phyloP scores from a whole-genome alignment of 1,140 invertebrate species.

The Caenorhabditis inopinata region DNA sequence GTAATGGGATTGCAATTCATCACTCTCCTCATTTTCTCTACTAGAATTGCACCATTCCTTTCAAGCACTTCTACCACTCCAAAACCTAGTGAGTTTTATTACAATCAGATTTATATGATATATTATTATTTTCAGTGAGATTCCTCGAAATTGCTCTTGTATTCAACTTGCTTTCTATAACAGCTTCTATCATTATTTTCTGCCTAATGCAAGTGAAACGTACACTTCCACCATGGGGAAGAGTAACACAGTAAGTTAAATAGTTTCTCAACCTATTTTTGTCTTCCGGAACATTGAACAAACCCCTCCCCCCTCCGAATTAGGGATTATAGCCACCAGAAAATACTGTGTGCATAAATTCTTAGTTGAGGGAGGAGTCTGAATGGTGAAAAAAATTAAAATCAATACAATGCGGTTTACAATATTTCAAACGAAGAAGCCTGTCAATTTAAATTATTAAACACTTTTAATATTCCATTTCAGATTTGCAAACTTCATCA shows the following conservation, averaged over 20 bases:
- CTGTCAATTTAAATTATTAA: no score
- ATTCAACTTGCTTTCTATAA: conserved; percentile 59
- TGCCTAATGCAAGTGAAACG: conserved; percentile 52
- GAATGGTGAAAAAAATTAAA: no score
- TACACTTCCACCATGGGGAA: conserved; percentile 61
- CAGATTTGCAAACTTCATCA: conserved; percentile 35
- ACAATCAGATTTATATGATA: not conserved
- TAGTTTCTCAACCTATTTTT: not conserved
- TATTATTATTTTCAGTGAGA: conserved; percentile 54
- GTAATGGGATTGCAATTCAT: conserved; percentile 59
- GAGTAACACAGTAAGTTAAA: conserved; percentile 51
- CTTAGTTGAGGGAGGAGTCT: no score
- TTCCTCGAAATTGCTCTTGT: conserved; percentile 61
- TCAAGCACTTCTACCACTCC: conserved; percentile 60
- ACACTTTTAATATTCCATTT: no score
- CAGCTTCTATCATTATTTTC: conserved; percentile 50
- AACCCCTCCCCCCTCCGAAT: no score
- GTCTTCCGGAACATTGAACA: no score
- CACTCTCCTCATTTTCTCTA: conserved; percentile 61
- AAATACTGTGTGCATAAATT: no score
- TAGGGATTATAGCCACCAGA: no score
- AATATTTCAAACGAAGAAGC: no score
- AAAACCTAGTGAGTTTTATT: conserved; percentile 54
- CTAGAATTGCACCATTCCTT: conserved; percentile 62
- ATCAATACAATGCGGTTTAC: no score